Percentiles rank a stretch among this genome's conserved stretches.
These are phyloP conservation scores for Alitta virens DNA, from an alignment of 2,888 invertebrate species.

Conservation along the genomic window DNA sequence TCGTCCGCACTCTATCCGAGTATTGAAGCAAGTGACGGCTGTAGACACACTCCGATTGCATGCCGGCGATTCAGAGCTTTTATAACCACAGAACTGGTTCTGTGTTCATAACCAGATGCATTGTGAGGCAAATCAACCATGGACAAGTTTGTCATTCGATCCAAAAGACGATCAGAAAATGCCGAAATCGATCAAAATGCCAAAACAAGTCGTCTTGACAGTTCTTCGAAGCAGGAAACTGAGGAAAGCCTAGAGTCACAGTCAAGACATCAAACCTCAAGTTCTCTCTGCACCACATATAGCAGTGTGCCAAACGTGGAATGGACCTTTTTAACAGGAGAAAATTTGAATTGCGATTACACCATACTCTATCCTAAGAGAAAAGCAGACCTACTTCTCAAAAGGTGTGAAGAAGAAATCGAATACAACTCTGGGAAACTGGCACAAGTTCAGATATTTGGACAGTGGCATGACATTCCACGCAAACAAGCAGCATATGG, in stretches of 20 bases:
- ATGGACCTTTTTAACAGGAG: constrained; percentile 41
- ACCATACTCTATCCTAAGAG: constrained; percentile 58
- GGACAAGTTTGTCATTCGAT: constrained; percentile 4
- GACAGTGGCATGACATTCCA: constrained; percentile 68
- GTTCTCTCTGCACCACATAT: too few species aligned
- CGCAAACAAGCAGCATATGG: constrained; percentile 71
- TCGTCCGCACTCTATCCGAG: too few species aligned
- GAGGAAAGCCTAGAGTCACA: too few species aligned
- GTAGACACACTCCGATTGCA: too few species aligned
- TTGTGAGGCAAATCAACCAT: background rate
- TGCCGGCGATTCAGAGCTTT: too few species aligned
- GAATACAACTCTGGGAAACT: constrained; percentile 68
- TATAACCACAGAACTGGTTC: too few species aligned
- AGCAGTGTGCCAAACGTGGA: too few species aligned
- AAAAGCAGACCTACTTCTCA: constrained; percentile 60
- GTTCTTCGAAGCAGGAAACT: too few species aligned
- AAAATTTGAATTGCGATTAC: constrained; percentile 66
- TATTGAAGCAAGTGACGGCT: too few species aligned
- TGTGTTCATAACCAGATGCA: too few species aligned
- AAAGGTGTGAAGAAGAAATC: constrained; percentile 61
- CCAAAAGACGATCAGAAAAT: background rate
- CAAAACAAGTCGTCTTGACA: background rate
- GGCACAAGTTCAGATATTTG: constrained; percentile 67
- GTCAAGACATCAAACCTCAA: too few species aligned
- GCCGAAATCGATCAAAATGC: background rate